Conservation (phyloP, 2,888 invertebrate genomes). For the Gastrophysa polygoni region DNA sequence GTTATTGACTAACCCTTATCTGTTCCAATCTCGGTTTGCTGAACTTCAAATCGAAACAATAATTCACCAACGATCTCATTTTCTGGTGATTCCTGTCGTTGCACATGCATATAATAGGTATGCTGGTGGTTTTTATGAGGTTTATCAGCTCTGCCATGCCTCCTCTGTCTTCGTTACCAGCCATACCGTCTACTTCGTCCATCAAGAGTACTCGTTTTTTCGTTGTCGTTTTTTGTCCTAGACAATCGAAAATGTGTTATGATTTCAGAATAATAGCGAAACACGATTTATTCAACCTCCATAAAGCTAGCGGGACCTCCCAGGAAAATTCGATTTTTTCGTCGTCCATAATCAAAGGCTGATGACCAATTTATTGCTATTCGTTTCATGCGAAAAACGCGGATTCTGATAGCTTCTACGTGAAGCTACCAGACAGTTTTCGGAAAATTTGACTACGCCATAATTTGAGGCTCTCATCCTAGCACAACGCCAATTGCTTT, state of each 20-base stretch:
- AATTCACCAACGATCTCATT: conserved; percentile 89
- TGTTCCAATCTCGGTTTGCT: conserved; percentile 85
- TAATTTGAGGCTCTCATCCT: no score
- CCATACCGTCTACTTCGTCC: conserved; percentile 99
- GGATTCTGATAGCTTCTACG: no score
- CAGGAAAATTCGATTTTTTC: no score
- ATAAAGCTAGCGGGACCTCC: no score
- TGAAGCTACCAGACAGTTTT: no score
- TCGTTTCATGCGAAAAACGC: no score
- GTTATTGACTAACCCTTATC: conserved; percentile 72
- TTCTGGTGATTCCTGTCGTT: conserved; percentile 94
- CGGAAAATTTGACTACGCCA: no score
- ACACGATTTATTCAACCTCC: no score
- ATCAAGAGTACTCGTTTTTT: conserved; percentile 93
- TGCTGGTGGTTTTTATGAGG: conserved; percentile 84
- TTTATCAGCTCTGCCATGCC: conserved; percentile 93
- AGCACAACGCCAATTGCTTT: no score
- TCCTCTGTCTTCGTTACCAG: conserved; percentile 97
- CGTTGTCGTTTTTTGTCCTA: conserved; percentile 53
- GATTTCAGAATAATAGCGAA: no score
- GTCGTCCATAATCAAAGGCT: no score
- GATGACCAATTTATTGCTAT: no score
- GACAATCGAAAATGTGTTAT: conserved; percentile 13
- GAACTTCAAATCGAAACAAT: conserved; percentile 93
- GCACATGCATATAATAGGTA: conserved; percentile 97